Evolutionary conservation across 2,113 vertebrate species (phyloP).

Genomic region (Esox niger): DNA sequence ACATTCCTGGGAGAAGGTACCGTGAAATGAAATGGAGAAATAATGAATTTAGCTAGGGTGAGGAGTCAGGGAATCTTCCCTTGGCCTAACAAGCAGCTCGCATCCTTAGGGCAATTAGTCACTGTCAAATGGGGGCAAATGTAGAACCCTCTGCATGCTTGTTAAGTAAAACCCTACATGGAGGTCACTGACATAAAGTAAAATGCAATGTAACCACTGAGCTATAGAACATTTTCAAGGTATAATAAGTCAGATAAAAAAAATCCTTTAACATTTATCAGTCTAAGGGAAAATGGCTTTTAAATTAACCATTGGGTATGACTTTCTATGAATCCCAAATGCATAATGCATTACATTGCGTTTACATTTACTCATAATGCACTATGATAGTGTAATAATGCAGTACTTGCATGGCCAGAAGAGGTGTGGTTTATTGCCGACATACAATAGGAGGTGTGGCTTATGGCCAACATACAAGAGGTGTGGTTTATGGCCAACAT

Average conservation of each 20-base stretch:
- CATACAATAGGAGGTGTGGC: too few species aligned
- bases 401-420: too few species aligned
- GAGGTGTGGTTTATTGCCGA: too few species aligned
- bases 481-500: too few species aligned
- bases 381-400: too few species aligned
- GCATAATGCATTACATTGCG: too few species aligned
- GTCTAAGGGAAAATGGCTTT: too few species aligned
- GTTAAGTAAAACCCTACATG: slow-evolving; percentile 82
- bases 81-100: slow-evolving; percentile 78
- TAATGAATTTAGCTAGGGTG: slow-evolving; percentile 77
- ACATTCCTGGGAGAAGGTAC: slow-evolving; percentile 64
- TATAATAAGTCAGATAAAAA: slow-evolving; percentile 33
- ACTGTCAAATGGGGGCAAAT: slow-evolving; percentile 82
- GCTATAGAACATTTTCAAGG: slow-evolving; percentile 44
- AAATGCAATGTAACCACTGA: slow-evolving; percentile 67
- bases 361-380: too few species aligned
- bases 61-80: slow-evolving; percentile 66
- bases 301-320: too few species aligned
- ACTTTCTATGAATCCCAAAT: too few species aligned
- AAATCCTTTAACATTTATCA: slow-evolving; percentile 26
- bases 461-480: too few species aligned
- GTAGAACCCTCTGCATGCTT: slow-evolving; percentile 78
- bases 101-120: slow-evolving; percentile 79
- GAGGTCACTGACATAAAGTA: slow-evolving; percentile 74
- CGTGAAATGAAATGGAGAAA: slow-evolving; percentile 71